Percentiles rank a stretch among this genome's conserved stretches.
Conservation (phyloP, 2,888 invertebrate genomes). For the Disparrhopalites patrizii region DNA sequence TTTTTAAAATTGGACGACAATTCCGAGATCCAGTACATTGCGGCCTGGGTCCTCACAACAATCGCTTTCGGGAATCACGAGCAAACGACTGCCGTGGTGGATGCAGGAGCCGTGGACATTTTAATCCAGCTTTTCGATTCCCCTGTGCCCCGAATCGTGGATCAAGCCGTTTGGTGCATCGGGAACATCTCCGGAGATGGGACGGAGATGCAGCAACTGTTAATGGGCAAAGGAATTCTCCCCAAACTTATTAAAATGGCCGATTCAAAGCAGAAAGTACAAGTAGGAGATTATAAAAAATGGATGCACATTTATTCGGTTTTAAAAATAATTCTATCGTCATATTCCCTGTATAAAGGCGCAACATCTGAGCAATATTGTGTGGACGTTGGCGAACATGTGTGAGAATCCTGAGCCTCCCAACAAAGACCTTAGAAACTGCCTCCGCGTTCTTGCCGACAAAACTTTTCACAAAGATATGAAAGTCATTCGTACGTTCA, state of each 20-base stretch:
- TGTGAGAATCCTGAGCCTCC: conserved; percentile 6
- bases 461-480: conserved; percentile 4
- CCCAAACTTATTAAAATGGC: conserved; percentile 9
- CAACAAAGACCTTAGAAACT: conserved; percentile 1
- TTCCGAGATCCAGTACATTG: conserved; percentile 14
- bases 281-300: background rate
- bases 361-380: conserved; percentile 9
- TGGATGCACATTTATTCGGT: background rate
- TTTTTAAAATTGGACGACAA: conserved; percentile 9
- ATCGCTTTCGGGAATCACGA: conserved; percentile 16
- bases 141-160: conserved; percentile 1
- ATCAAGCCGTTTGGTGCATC: conserved; percentile 21
- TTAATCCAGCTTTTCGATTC: conserved; percentile 6
- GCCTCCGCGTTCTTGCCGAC: conserved; percentile 7
- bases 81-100: conserved; percentile 11
- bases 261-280: background rate
- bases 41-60: conserved; percentile 12
- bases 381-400: conserved; percentile 16
- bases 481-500: conserved; percentile 15
- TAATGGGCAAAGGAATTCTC: background rate
- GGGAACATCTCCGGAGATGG: conserved; percentile 24
- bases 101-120: conserved; percentile 16
- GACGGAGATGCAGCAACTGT: background rate
- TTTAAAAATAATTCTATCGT: background rate
- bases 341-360: background rate